Conservation (phyloP, 2,113 vertebrate genomes). For the Ammodytes marinus region DNA sequence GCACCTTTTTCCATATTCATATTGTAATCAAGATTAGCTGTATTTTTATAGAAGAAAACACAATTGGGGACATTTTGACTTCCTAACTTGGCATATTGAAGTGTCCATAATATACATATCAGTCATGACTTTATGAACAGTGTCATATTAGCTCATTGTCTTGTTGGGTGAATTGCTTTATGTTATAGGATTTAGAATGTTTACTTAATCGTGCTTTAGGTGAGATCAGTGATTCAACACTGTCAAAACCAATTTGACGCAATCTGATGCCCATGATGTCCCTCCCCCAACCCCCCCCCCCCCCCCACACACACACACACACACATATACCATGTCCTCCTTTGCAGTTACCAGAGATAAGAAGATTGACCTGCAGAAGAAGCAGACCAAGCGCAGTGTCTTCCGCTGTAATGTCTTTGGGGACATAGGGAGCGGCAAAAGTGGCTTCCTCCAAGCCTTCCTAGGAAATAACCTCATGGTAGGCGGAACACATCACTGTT, state of each 20-base stretch:
- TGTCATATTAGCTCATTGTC: too few species aligned
- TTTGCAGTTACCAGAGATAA: conserved; percentile 94
- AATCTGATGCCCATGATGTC: conserved; percentile 6
- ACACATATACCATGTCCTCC: too few species aligned
- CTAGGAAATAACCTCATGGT: conserved; percentile 93
- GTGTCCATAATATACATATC: background rate
- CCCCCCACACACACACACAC: background rate
- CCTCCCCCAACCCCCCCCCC: background rate
- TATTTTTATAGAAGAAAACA: too few species aligned
- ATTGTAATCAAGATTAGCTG: background rate
- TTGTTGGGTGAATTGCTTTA: too few species aligned
- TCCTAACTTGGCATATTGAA: background rate
- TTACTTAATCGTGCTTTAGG: too few species aligned
- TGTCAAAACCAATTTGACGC: too few species aligned
- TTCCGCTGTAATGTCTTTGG: conserved; percentile 97
- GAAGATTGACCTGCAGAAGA: conserved; percentile 98
- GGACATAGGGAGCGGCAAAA: conserved; percentile 92
- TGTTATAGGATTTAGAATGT: too few species aligned
- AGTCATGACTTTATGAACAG: too few species aligned
- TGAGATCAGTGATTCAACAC: too few species aligned
- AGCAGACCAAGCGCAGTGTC: conserved; percentile 95
- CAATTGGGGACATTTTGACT: background rate
- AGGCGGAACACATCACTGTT: conserved; percentile 53
- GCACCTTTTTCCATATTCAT: background rate
- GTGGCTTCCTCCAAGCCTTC: conserved; percentile 93